These are phyloP conservation scores for Trypoxylus dichotomus DNA, from an alignment of 1,140 invertebrate species.

Conservation along the genomic window DNA sequence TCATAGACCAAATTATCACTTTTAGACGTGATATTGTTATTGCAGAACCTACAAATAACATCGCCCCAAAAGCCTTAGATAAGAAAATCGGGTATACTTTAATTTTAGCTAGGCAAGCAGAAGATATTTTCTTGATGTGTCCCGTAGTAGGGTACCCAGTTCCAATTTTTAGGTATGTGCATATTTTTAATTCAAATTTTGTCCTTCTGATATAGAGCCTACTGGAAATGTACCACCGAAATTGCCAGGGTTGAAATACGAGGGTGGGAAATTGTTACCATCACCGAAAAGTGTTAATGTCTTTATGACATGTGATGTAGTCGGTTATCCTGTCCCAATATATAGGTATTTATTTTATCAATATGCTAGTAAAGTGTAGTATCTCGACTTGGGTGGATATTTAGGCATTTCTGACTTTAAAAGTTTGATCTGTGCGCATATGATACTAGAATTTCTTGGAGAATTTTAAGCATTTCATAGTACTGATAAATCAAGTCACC, in stretches of 20 bases:
- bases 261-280: constrained; percentile 61
- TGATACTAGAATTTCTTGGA: too few relatives aligned
- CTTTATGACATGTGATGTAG: constrained; percentile 61
- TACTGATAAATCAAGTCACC: too few relatives aligned
- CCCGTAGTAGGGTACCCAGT: constrained; percentile 66
- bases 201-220: constrained; percentile 55
- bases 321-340: constrained; percentile 62
- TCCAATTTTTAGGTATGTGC: constrained; percentile 64
- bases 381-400: not conserved
- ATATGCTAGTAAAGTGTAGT: not conserved
- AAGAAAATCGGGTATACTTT: constrained; percentile 47
- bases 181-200: not conserved
- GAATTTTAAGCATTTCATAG: too few relatives aligned
- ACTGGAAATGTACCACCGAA: constrained; percentile 68
- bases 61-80: constrained; percentile 57
- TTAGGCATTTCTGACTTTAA: not conserved
- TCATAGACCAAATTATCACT: not conserved
- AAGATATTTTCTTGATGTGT: constrained; percentile 62
- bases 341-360: constrained; percentile 55
- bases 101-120: constrained; percentile 36
- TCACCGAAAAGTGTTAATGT: constrained; percentile 38
- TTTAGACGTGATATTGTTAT: constrained; percentile 41
- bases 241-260: constrained; percentile 62
- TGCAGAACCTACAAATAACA: constrained; percentile 71
- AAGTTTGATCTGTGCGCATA: not conserved